Conservation (phyloP, 1,140 invertebrate genomes). For the Gonioctena quinquepunctata region DNA sequence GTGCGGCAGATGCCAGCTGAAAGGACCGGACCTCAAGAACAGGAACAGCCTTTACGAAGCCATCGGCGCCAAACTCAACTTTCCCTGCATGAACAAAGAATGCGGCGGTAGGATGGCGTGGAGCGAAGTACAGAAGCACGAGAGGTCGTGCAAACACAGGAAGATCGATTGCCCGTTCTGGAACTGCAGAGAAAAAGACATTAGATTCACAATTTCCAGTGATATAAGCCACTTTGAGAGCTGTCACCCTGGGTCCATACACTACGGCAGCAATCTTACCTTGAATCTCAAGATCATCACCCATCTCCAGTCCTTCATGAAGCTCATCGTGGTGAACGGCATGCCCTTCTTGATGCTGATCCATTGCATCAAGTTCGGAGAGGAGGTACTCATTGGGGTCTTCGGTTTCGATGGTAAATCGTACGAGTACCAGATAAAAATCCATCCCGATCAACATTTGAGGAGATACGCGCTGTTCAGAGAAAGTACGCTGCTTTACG, state of each 20-base stretch:
- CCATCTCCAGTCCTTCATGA: slow-evolving; percentile 12
- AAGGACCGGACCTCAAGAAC: neutral
- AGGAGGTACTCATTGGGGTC: neutral
- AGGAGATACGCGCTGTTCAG: neutral
- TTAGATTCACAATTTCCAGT: neutral
- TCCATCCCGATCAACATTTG: neutral
- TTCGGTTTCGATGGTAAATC: neutral
- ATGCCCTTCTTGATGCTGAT: slow-evolving; percentile 14
- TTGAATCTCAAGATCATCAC: slow-evolving; percentile 12
- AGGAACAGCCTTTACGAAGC: slow-evolving; percentile 14
- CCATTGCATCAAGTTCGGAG: neutral
- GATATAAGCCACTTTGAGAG: slow-evolving; percentile 14
- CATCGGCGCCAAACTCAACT: slow-evolving; percentile 12
- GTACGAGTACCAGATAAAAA: slow-evolving; percentile 6
- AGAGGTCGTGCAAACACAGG: slow-evolving; percentile 6
- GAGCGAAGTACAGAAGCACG: slow-evolving; percentile 9
- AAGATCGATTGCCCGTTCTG: slow-evolving; percentile 10
- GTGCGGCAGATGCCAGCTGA: slow-evolving; percentile 10
- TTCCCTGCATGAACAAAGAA: slow-evolving; percentile 14
- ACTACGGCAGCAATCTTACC: neutral
- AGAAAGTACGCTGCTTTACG: neutral
- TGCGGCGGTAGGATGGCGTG: slow-evolving; percentile 3
- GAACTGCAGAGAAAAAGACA: slow-evolving; percentile 18
- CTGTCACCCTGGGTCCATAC: slow-evolving; percentile 7
- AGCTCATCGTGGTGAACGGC: slow-evolving; percentile 1